Conservation (phyloP, 2,888 invertebrate genomes). For the Leucozona laternaria region DNA sequence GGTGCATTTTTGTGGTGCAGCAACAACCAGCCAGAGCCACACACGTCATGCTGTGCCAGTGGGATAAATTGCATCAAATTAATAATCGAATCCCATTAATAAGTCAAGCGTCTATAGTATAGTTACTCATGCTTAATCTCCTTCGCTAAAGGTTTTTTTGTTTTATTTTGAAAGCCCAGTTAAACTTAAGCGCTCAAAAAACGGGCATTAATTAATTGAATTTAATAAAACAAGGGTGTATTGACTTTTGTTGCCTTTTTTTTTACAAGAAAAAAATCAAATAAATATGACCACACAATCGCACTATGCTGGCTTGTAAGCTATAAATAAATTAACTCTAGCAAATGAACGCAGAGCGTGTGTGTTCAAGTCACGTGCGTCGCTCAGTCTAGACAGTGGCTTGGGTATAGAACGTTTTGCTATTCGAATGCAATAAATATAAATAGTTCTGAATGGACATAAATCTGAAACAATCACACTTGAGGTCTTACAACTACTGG, state of each 20-base stretch:
- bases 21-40: neutral
- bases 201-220: constrained; percentile 58
- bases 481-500: constrained; percentile 7
- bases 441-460: constrained; percentile 50
- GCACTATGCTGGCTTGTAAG: constrained; percentile 21
- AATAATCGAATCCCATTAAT: constrained; percentile 67
- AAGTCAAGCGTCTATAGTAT: constrained; percentile 48
- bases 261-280: constrained; percentile 3
- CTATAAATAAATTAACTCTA: constrained; percentile 50
- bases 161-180: neutral
- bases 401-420: constrained; percentile 5
- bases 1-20: neutral
- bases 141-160: neutral
- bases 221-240: constrained; percentile 39
- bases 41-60: constrained; percentile 62
- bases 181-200: constrained; percentile 1
- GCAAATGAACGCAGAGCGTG: neutral
- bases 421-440: constrained; percentile 46
- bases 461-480: constrained; percentile 48
- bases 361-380: neutral
- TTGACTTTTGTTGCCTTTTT: neutral
- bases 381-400: constrained; percentile 2
- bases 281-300: constrained; percentile 29
- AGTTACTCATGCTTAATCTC: constrained; percentile 14
- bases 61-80: constrained; percentile 71